phyloP scores from a whole-genome alignment of 2,888 invertebrate species.

The Ceratothoa steindachneri region DNA sequence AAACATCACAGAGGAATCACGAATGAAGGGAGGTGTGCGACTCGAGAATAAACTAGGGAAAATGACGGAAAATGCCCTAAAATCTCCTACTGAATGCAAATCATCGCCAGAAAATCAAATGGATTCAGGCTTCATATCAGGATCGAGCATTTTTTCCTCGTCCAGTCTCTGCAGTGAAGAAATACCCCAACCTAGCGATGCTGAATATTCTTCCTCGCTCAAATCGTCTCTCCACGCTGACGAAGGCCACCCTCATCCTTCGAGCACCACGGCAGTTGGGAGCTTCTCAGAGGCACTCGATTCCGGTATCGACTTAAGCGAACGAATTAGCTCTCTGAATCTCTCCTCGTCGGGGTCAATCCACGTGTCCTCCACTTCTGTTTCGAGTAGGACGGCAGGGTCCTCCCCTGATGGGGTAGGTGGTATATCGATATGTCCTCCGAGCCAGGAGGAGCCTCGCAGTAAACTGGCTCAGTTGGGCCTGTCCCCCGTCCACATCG shows the following conservation, averaged over 20 bases:
- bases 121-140: constrained; percentile 45
- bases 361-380: neutral
- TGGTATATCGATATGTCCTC: neutral
- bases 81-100: constrained; percentile 15
- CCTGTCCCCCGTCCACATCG: constrained; percentile 32
- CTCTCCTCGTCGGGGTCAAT: constrained; percentile 20
- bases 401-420: neutral
- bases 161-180: constrained; percentile 32
- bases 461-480: constrained; percentile 15
- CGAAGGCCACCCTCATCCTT: neutral
- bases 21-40: neutral
- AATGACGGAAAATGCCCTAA: neutral
- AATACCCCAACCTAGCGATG: neutral
- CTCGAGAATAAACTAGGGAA: neutral
- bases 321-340: constrained; percentile 38
- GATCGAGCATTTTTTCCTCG: constrained; percentile 33
- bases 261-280: constrained; percentile 7
- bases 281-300: constrained; percentile 25
- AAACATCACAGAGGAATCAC: neutral
- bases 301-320: constrained; percentile 44
- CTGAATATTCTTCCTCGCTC: neutral
- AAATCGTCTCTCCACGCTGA: neutral
- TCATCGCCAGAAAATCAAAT: constrained; percentile 35
- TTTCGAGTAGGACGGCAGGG: neutral
- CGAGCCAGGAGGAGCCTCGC: neutral